phyloP scores from a whole-genome alignment of 2,797 vertebrate genomes.

The Arrhamphus sclerolepis region DNA sequence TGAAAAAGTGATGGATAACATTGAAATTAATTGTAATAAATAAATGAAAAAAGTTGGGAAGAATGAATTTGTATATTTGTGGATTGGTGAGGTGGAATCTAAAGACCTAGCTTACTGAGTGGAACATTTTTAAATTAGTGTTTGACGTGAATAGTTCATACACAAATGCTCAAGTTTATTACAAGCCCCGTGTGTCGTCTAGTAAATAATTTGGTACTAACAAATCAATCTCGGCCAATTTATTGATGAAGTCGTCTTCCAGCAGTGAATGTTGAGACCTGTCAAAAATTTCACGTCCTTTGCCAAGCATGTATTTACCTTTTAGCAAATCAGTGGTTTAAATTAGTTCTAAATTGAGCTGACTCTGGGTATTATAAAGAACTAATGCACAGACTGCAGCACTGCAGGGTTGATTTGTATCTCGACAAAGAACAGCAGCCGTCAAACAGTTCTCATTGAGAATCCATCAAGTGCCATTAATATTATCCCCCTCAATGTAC shows the following conservation, averaged over 20 bases:
- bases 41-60: slow-evolving; percentile 77
- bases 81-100: slow-evolving; percentile 30
- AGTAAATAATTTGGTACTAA: slow-evolving; percentile 24
- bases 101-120: slow-evolving; percentile 16
- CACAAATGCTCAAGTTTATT: slow-evolving; percentile 19
- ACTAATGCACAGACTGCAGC: not conserved
- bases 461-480: slow-evolving; percentile 46
- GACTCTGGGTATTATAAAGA: not conserved
- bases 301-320: slow-evolving; percentile 16
- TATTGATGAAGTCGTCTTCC: slow-evolving; percentile 43
- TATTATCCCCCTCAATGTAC: slow-evolving; percentile 35
- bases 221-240: slow-evolving; percentile 22
- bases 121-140: slow-evolving; percentile 10
- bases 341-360: slow-evolving; percentile 6
- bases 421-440: slow-evolving; percentile 4
- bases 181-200: slow-evolving; percentile 21
- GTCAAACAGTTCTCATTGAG: slow-evolving; percentile 17
- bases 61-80: slow-evolving; percentile 75
- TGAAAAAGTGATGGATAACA: slow-evolving; percentile 69
- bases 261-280: slow-evolving; percentile 24
- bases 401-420: not conserved
- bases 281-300: slow-evolving; percentile 12
- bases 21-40: slow-evolving; percentile 81
- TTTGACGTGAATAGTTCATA: slow-evolving; percentile 25
- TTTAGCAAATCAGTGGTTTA: slow-evolving; percentile 12